These are phyloP conservation scores for Ceyx margarethae DNA, from an alignment of 2,113 vertebrate species.

Conservation along the genomic window DNA sequence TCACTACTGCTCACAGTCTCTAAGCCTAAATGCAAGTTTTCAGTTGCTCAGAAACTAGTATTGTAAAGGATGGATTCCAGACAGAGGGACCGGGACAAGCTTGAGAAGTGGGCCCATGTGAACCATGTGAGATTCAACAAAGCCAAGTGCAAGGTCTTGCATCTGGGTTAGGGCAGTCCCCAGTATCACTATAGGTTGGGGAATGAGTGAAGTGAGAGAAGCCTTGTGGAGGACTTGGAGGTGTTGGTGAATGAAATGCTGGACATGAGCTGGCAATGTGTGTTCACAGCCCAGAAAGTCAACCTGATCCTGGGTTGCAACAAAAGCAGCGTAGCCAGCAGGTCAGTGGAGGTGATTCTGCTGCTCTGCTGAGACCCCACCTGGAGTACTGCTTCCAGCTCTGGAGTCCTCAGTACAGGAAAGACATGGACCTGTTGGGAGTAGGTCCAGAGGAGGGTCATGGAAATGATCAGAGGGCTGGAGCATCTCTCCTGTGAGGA, in stretches of 20 bases:
- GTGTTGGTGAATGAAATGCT: not conserved
- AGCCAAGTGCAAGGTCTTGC: not conserved
- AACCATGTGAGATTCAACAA: not conserved
- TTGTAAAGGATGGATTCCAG: not conserved
- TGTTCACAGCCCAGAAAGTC: accelerated
- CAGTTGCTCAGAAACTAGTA: not conserved
- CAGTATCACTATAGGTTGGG: accelerated
- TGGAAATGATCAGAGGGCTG: not conserved
- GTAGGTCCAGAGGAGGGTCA: not conserved
- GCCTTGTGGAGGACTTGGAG: accelerated
- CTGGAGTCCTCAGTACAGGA: not conserved
- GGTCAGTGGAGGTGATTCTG: not conserved
- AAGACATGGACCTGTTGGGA: not conserved
- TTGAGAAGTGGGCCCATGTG: not conserved
- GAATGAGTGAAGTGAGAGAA: not conserved
- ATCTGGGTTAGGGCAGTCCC: not conserved
- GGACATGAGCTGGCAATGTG: not conserved
- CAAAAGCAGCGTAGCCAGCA: not conserved
- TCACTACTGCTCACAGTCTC: not conserved
- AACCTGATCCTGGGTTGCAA: not conserved
- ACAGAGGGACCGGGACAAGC: not conserved
- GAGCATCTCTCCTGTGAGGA: not conserved
- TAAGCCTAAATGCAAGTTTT: not conserved
- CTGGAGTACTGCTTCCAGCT: not conserved
- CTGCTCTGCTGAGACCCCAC: not conserved